Conservation (phyloP, 2,113 vertebrate species). For the Xiphophorus hellerii region DNA sequence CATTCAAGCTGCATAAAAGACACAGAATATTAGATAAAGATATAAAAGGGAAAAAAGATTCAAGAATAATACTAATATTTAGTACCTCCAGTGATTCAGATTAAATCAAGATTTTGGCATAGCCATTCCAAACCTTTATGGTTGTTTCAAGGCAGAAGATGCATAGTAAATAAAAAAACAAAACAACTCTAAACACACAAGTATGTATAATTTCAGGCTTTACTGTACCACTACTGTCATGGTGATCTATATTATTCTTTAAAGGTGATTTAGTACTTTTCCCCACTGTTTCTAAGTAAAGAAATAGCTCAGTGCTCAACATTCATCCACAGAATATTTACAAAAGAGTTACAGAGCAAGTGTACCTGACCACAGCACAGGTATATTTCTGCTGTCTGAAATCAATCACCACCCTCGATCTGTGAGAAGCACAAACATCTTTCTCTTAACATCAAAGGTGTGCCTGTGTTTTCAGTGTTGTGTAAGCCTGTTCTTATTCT, state of each 20-base stretch:
- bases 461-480: conserved; percentile 65
- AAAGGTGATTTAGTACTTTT: not conserved
- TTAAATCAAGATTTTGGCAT: too few species aligned
- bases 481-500: conserved; percentile 74
- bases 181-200: too few species aligned
- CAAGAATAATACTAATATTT: too few species aligned
- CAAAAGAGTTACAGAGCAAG: conserved; percentile 32
- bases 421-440: conserved; percentile 44
- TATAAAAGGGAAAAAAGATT: too few species aligned
- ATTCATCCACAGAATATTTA: not conserved
- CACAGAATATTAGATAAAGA: too few species aligned
- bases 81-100: too few species aligned
- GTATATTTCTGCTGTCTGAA: conserved; percentile 56
- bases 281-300: too few species aligned
- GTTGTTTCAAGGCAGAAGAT: too few species aligned
- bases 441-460: conserved; percentile 66
- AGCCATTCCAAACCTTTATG: too few species aligned
- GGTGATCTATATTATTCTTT: not conserved
- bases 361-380: conserved; percentile 36
- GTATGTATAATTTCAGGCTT: not conserved
- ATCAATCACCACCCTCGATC: conserved; percentile 68
- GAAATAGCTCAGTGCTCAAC: not conserved
- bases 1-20: too few species aligned
- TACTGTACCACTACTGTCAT: not conserved
- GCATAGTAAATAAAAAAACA: too few species aligned